Conservation (phyloP, 2,888 invertebrate species). For the Plutella xylostella region DNA sequence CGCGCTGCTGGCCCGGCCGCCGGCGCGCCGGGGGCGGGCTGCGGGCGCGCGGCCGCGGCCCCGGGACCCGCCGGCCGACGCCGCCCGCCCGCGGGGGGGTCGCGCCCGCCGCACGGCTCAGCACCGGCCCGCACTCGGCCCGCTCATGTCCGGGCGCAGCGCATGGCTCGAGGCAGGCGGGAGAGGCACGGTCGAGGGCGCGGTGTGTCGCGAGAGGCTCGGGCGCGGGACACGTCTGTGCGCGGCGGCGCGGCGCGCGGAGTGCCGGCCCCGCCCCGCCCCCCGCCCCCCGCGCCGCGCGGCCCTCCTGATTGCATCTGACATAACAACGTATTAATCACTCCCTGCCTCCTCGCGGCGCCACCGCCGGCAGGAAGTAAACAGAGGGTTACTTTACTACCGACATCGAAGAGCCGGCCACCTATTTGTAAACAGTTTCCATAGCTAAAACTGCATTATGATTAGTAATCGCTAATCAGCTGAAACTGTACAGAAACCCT, state of each 20-base stretch:
- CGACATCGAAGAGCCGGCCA: no score
- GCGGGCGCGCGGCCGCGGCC: not conserved
- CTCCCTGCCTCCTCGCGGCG: not conserved
- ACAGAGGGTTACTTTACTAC: no score
- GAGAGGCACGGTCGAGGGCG: conserved; percentile 3
- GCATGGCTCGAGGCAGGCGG: not conserved
- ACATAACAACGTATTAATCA: conserved; percentile 1
- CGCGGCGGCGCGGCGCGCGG: conserved; percentile 59
- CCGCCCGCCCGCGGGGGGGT: conserved; percentile 5
- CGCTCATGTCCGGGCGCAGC: not conserved
- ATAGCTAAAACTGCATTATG: no score
- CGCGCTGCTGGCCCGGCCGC: conserved; percentile 62
- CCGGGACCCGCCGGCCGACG: conserved; percentile 2
- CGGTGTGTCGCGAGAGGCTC: conserved; percentile 7
- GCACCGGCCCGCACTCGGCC: not conserved
- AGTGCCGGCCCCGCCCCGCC: conserved; percentile 73
- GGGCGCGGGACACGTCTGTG: conserved; percentile 25
- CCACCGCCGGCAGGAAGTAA: no score
- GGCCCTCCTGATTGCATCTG: conserved; percentile 2
- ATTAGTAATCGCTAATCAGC: no score
- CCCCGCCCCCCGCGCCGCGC: conserved; percentile 50
- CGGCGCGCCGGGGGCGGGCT: conserved; percentile 31
- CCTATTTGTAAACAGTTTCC: no score
- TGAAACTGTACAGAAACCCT: no score
- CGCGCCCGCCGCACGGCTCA: not conserved